Percentiles rank a stretch among this genome's conserved stretches.
Conservation (phyloP, 2,113 vertebrate species). For the Eptesicus fuscus region DNA sequence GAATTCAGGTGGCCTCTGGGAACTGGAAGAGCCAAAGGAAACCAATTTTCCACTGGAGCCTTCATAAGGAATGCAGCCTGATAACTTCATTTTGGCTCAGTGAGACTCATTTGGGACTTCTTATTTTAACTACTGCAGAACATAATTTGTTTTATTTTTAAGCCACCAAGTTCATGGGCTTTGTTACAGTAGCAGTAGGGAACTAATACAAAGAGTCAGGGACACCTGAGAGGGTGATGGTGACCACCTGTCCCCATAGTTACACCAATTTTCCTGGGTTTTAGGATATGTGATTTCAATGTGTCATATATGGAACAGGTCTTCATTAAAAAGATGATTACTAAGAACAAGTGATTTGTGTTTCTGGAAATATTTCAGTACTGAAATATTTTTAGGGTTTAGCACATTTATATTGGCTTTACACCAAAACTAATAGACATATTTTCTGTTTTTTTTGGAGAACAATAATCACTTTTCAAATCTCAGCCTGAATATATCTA, state of each 20-base stretch:
- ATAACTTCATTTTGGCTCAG: background rate
- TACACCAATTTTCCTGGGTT: background rate
- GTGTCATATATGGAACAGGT: background rate
- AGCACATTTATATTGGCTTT: constrained; percentile 28
- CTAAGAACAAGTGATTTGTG: constrained; percentile 42
- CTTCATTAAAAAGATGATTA: constrained; percentile 8
- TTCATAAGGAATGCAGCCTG: background rate
- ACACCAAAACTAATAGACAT: constrained; percentile 39
- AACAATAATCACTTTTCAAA: constrained; percentile 40
- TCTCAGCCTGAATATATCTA: constrained; percentile 1
- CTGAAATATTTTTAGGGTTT: constrained; percentile 52
- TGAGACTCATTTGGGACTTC: background rate
- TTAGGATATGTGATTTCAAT: background rate
- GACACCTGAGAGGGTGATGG: background rate
- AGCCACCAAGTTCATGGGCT: background rate
- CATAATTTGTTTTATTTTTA: background rate
- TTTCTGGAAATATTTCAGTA: constrained; percentile 40
- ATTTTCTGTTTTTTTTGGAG: constrained; percentile 40
- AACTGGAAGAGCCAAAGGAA: background rate
- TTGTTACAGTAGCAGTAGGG: background rate
- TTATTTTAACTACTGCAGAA: background rate
- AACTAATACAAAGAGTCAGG: background rate
- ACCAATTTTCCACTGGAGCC: background rate
- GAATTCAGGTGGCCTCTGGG: background rate
- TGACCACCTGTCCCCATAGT: background rate